phyloP scores from a whole-genome alignment of 2,888 invertebrate species.

The Philaethria dido region DNA sequence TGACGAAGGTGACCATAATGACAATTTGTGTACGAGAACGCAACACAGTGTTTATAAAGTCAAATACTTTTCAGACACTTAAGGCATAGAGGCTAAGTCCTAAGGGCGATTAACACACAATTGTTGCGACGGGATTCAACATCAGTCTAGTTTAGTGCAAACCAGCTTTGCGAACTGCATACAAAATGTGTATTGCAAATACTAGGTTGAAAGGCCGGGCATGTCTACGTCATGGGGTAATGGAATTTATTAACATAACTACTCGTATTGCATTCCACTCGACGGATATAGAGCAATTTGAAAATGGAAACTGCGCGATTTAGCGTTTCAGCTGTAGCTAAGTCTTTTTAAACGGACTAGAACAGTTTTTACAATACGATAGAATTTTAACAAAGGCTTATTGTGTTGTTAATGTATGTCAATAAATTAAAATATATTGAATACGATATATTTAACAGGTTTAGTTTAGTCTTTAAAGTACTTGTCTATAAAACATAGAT shows the following conservation, averaged over 20 bases:
- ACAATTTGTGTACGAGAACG: conserved; percentile 44
- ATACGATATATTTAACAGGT: neutral
- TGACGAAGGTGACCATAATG: conserved; percentile 31
- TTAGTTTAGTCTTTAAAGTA: neutral
- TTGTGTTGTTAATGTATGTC: conserved; percentile 15
- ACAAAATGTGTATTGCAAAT: conserved; percentile 45
- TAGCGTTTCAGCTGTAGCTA: conserved; percentile 8
- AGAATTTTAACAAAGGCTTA: conserved; percentile 8
- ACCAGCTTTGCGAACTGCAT: conserved; percentile 44
- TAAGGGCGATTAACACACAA: conserved; percentile 50
- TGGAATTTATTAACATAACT: conserved; percentile 43
- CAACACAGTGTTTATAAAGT: conserved; percentile 37
- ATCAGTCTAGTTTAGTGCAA: conserved; percentile 46
- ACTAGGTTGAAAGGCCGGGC: conserved; percentile 39
- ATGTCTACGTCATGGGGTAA: conserved; percentile 41
- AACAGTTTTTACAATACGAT: conserved; percentile 1
- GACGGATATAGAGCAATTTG: conserved; percentile 31
- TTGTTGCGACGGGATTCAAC: conserved; percentile 46
- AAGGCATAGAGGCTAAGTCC: conserved; percentile 33
- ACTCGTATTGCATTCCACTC: conserved; percentile 30
- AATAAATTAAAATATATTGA: neutral
- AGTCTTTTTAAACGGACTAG: conserved; percentile 8
- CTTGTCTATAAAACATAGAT: no score
- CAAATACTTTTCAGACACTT: conserved; percentile 42
- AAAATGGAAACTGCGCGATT: conserved; percentile 28